Percentiles rank a stretch among this genome's conserved stretches.
These are phyloP conservation scores for Leptothorax acervorum DNA, from an alignment of 2,888 invertebrate species.

Conservation along the genomic window DNA sequence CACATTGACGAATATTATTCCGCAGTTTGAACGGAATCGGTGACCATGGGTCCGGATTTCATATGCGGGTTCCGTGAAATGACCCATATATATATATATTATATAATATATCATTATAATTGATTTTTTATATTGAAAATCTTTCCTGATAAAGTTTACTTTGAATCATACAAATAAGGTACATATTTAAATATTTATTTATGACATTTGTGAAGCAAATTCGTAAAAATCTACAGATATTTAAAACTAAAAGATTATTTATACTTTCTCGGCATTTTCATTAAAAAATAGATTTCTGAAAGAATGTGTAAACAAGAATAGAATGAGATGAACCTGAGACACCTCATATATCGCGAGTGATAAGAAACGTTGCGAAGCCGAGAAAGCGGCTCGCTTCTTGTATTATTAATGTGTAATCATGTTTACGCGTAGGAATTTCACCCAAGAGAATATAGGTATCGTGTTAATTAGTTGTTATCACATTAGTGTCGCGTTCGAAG, in stretches of 20 bases:
- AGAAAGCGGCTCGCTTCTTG: slow-evolving; percentile 14
- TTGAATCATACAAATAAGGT: not conserved
- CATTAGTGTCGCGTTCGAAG: not conserved
- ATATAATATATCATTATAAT: no score
- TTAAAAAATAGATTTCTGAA: not conserved
- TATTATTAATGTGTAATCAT: slow-evolving; percentile 49
- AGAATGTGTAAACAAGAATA: not conserved
- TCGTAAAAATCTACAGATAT: not conserved
- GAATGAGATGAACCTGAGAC: not conserved
- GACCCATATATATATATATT: no score
- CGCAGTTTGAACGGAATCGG: no score
- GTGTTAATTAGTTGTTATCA: slow-evolving; percentile 23
- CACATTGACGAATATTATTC: no score
- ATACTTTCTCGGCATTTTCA: not conserved
- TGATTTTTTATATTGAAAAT: not conserved
- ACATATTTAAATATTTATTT: not conserved
- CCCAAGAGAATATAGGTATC: slow-evolving; percentile 34
- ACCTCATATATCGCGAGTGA: not conserved
- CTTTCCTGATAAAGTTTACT: not conserved
- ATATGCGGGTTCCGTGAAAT: no score
- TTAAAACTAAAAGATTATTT: not conserved
- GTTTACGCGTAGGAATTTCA: slow-evolving; percentile 43
- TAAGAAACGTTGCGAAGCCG: not conserved
- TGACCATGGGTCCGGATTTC: no score
- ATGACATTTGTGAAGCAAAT: not conserved